Conservation (phyloP, 2,888 invertebrate species). For the Strigamia transsilvanica region DNA sequence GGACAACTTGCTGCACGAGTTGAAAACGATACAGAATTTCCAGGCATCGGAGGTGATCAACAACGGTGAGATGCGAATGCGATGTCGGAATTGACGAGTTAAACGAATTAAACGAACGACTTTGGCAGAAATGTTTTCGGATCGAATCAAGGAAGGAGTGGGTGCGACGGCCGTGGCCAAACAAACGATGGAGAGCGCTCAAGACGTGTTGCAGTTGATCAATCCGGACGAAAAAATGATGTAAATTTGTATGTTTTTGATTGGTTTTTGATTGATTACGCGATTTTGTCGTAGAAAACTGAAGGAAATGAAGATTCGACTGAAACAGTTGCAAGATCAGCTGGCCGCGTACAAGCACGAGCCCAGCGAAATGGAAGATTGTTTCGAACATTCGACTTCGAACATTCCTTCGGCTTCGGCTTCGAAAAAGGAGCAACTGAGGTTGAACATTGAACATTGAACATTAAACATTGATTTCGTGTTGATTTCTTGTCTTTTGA, state of each 20-base stretch:
- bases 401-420: not conserved
- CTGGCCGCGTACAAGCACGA: slow-evolving; percentile 1
- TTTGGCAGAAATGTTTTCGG: slow-evolving; percentile 6
- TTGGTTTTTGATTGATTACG: not conserved
- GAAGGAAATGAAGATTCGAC: slow-evolving; percentile 32
- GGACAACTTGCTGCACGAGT: slow-evolving; percentile 55
- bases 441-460: too few relatives aligned
- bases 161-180: not conserved
- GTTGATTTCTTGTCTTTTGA: too few relatives aligned
- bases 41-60: not conserved
- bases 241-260: not conserved
- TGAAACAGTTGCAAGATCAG: slow-evolving; percentile 35
- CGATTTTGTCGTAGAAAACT: not conserved
- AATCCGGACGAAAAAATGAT: slow-evolving; percentile 16
- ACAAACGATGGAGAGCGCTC: slow-evolving; percentile 10
- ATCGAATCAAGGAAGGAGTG: not conserved
- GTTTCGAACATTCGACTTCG: slow-evolving; percentile 13
- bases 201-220: slow-evolving; percentile 18
- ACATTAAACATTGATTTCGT: too few relatives aligned
- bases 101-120: not conserved
- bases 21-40: slow-evolving; percentile 29
- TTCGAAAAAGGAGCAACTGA: slow-evolving; percentile 2
- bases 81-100: not conserved
- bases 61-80: not conserved
- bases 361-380: not conserved